These are phyloP conservation scores for Emydura subglobosa DNA, from an alignment of 2,113 vertebrate species.

Conservation along the genomic window DNA sequence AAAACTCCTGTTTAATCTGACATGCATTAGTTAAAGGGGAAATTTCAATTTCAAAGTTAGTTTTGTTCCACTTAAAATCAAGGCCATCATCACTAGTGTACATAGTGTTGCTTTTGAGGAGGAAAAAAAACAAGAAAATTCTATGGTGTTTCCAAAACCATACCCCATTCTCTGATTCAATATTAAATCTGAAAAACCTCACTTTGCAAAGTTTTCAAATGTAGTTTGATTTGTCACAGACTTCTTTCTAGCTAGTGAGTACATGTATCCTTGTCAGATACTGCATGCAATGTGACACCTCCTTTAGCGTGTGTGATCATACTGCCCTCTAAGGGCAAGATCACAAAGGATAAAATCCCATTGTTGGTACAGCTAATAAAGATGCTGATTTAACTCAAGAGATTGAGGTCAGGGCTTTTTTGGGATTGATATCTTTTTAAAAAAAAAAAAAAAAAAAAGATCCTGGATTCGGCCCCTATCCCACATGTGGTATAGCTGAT, in stretches of 20 bases:
- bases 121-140: neutral
- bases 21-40: conserved; percentile 25
- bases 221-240: neutral
- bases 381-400: neutral
- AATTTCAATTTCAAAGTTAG: neutral
- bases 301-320: neutral
- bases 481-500: neutral
- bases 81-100: neutral
- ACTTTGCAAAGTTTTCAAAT: neutral
- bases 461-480: neutral
- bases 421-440: neutral
- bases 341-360: neutral
- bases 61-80: neutral
- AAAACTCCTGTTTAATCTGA: conserved; percentile 21
- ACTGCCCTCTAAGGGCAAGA: neutral
- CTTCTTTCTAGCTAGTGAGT: neutral
- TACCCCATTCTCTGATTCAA: neutral
- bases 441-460: neutral
- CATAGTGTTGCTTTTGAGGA: neutral
- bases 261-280: neutral
- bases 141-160: neutral
- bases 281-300: neutral
- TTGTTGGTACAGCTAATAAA: neutral
- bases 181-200: neutral
- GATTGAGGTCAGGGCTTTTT: neutral